Conservation (phyloP, 2,888 invertebrate genomes). For the Agrochola macilenta region DNA sequence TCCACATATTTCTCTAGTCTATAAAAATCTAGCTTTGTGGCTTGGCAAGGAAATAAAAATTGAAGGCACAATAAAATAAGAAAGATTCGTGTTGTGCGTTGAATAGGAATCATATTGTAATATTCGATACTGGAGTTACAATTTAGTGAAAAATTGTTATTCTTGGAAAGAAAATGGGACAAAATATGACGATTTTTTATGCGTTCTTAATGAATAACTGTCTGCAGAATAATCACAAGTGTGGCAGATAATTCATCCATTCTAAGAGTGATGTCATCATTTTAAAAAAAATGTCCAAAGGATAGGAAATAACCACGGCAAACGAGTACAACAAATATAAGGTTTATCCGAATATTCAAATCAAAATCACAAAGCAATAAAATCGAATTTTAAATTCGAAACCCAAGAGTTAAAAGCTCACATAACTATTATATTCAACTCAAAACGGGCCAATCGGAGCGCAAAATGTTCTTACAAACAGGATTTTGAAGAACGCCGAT, state of each 20-base stretch:
- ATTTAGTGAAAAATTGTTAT: conserved; percentile 8
- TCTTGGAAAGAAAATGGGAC: neutral
- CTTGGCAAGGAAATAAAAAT: conserved; percentile 50
- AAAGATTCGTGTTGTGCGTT: conserved; percentile 28
- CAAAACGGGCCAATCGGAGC: conserved; percentile 38
- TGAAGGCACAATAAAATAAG: conserved; percentile 48
- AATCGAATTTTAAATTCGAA: conserved; percentile 26
- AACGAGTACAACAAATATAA: neutral
- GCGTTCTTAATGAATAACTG: neutral
- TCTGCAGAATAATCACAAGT: neutral
- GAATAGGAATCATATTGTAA: conserved; percentile 44
- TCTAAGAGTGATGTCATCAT: neutral
- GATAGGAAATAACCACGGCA: neutral
- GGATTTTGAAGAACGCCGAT: conserved; percentile 54
- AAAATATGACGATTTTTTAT: neutral
- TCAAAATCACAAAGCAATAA: conserved; percentile 22
- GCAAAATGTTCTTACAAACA: conserved; percentile 53
- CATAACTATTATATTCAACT: conserved; percentile 41
- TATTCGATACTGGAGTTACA: conserved; percentile 25
- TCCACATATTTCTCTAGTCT: conserved; percentile 51
- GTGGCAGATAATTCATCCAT: neutral
- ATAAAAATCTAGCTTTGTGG: conserved; percentile 48
- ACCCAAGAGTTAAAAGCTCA: conserved; percentile 30
- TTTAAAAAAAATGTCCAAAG: too few relatives aligned
- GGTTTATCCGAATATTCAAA: conserved; percentile 10